Evolutionary conservation across 1,140 invertebrate genomes (phyloP).

Genomic region (Leptinotarsa undecemlineata): DNA sequence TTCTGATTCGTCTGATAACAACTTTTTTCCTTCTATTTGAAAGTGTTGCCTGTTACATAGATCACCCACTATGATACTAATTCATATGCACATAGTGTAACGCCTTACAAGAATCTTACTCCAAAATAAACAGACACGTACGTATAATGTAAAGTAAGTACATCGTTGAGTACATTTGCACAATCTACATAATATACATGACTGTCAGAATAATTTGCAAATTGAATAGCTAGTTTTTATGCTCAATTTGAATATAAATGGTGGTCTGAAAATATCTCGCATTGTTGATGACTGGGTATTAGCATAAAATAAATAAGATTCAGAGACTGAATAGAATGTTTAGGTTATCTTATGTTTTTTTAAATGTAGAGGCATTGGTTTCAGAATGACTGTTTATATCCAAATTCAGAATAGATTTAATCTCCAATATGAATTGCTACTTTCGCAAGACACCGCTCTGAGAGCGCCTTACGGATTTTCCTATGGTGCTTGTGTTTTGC

Average conservation of each 20-base stretch:
- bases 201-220: not conserved
- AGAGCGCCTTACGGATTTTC: too few species aligned
- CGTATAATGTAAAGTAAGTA: not conserved
- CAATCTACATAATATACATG: not conserved
- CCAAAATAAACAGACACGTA: not conserved
- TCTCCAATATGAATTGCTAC: too few species aligned
- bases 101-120: not conserved
- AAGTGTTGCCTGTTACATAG: too few species aligned
- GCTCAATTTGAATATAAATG: not conserved
- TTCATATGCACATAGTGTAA: not conserved
- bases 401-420: too few species aligned
- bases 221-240: not conserved
- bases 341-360: too few species aligned
- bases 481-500: too few species aligned
- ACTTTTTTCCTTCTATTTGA: too few species aligned
- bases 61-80: not conserved
- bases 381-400: too few species aligned
- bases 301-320: not conserved
- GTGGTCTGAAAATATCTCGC: not conserved
- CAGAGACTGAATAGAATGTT: too few species aligned
- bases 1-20: too few species aligned
- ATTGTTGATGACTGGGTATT: not conserved
- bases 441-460: too few species aligned
- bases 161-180: not conserved
- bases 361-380: too few species aligned